Base-by-base conservation (phyloP, 2,113 vertebrate species). In the Lonchura striata region DNA sequence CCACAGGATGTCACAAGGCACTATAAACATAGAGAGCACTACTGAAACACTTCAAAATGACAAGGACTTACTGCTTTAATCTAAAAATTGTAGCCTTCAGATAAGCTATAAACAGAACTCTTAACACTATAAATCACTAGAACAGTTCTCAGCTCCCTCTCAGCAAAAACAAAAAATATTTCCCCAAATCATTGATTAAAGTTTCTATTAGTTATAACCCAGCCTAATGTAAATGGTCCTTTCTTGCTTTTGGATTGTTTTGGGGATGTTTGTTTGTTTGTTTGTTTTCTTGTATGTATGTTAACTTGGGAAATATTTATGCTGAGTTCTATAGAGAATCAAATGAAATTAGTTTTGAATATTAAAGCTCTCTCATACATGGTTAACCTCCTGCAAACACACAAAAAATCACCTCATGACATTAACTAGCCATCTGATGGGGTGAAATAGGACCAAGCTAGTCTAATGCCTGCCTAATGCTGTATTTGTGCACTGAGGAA, bases 21-120 rank as follows among this genome's bases (percentile, higher is more conserved):
- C 59, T 47, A 31, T 50, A 37, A 76, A 85, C 91, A 91, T 47
- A 84, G 93, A 79, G 8, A 86, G 47, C 33, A 8, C 44, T 59
- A 46, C 46, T 59, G 78, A 74, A 90, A 70, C 59, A 33, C 72
- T 82, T 86, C 11, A 54, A 64, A 54, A 61, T 59, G 47, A 75
- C 88, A 2, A 85, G 70, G 63, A 96, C 63, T 41, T 92, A 86
- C 31, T 59, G 64, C 63, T 94, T 93, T 93, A 82, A 75, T 75
- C 86, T 90, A 3, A 70, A 74, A 93, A 84, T 6, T 42, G 63
- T 80, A 69, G 50, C 68, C 82, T 65, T 68, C 66, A 88, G 50
- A 77, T 22, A 42, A 88, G 16, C 27, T 53, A 85, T 65, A 81
- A 92, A 81, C 28, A 83, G 66, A 88, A 50, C 66, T 24, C 49